Evolutionary conservation across 2,797 vertebrate genomes (phyloP).

Genomic region (Gymnoscopelus braueri): DNA sequence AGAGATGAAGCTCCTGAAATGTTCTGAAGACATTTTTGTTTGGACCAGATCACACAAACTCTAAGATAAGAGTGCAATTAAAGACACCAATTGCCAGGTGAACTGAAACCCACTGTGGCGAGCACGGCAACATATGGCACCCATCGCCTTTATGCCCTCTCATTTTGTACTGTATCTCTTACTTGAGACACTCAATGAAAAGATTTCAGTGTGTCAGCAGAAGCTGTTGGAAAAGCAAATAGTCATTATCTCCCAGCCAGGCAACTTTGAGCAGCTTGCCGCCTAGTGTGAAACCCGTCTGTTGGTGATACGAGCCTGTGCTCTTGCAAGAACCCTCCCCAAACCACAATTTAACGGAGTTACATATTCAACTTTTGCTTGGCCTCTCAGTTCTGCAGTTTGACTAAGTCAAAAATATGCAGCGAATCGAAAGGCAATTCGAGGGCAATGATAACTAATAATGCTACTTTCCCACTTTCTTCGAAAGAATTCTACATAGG

Average conservation of each 20-base stretch:
- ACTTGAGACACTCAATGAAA: constrained; percentile 47
- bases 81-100: constrained; percentile 26
- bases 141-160: constrained; percentile 23
- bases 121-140: constrained; percentile 32
- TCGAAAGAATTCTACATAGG: neutral
- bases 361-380: constrained; percentile 3
- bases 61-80: constrained; percentile 27
- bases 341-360: constrained; percentile 30
- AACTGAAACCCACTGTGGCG: constrained; percentile 23
- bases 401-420: neutral
- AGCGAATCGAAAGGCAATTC: neutral
- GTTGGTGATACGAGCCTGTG: constrained; percentile 50
- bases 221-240: constrained; percentile 69
- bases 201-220: constrained; percentile 68
- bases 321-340: constrained; percentile 54
- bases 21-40: constrained; percentile 18
- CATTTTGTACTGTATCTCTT: constrained; percentile 35
- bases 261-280: constrained; percentile 69
- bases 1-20: constrained; percentile 39
- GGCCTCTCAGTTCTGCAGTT: neutral
- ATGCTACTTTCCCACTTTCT: neutral
- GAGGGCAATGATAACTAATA: neutral
- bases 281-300: constrained; percentile 64
- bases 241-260: constrained; percentile 66
- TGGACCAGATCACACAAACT: constrained; percentile 37